Evolutionary conservation across 2,888 invertebrate species (phyloP).

Genomic region (Ashinkailepas kermadecensis): DNA sequence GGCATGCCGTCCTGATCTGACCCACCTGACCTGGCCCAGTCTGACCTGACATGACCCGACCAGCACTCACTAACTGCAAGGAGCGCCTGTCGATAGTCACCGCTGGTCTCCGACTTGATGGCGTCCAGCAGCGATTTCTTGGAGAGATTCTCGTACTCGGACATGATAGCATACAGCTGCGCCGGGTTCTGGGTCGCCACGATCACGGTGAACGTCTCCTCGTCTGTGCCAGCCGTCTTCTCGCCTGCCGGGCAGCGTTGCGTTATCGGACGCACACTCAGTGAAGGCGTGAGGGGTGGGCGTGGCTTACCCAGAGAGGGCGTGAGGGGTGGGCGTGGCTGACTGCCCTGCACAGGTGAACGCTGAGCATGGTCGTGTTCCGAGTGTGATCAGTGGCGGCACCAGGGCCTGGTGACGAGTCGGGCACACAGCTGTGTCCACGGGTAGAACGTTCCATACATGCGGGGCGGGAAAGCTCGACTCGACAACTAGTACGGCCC

Average conservation of each 20-base stretch:
- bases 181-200: slow-evolving; percentile 79
- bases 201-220: slow-evolving; percentile 74
- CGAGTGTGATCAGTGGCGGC: too few relatives aligned
- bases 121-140: slow-evolving; percentile 26
- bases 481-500: too few relatives aligned
- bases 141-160: slow-evolving; percentile 64
- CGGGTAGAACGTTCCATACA: too few relatives aligned
- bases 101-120: slow-evolving; percentile 62
- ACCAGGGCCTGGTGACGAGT: too few relatives aligned
- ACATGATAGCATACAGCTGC: slow-evolving; percentile 73
- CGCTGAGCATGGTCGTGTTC: too few relatives aligned
- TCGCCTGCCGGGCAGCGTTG: slow-evolving; percentile 44
- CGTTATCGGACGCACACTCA: not conserved
- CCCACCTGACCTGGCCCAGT: slow-evolving; percentile 30
- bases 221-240: slow-evolving; percentile 76
- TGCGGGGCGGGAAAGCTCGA: too few relatives aligned
- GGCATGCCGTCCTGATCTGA: not conserved
- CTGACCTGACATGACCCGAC: not conserved
- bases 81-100: slow-evolving; percentile 85
- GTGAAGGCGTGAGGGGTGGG: not conserved
- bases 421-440: too few relatives aligned
- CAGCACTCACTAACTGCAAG: slow-evolving; percentile 45
- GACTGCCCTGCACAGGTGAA: too few relatives aligned
- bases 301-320: not conserved
- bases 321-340: too few relatives aligned